Conservation (phyloP, 2,113 vertebrate species). For the Ptyas mucosa region DNA sequence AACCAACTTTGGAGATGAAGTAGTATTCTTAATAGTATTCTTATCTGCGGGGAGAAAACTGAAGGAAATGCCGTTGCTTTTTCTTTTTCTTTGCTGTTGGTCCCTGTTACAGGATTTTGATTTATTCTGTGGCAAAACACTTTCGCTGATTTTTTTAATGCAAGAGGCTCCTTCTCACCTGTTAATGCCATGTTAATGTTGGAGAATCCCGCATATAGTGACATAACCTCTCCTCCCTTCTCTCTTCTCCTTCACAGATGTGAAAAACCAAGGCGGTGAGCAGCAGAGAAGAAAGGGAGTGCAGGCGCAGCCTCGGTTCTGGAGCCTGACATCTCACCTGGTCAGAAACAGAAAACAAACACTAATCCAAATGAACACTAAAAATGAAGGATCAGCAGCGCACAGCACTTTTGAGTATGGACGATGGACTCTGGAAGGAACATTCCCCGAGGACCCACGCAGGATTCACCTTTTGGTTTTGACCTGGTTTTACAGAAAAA, state of each 20-base stretch:
- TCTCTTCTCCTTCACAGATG: slow-evolving; percentile 75
- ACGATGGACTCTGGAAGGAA: slow-evolving; percentile 82
- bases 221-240: slow-evolving; percentile 43
- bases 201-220: slow-evolving; percentile 12
- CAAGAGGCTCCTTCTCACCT: not conserved
- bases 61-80: not conserved
- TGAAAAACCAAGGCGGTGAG: slow-evolving; percentile 97
- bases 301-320: slow-evolving; percentile 72
- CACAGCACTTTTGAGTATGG: slow-evolving; percentile 95
- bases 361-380: slow-evolving; percentile 76
- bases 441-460: slow-evolving; percentile 84
- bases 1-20: not conserved
- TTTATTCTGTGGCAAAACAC: not conserved
- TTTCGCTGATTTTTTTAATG: not conserved
- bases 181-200: slow-evolving; percentile 41
- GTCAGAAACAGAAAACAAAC: slow-evolving; percentile 57
- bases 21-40: slow-evolving; percentile 1
- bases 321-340: slow-evolving; percentile 74
- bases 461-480: slow-evolving; percentile 73
- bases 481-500: slow-evolving; percentile 71
- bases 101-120: slow-evolving; percentile 15
- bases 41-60: slow-evolving; percentile 23
- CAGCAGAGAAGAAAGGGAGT: slow-evolving; percentile 61
- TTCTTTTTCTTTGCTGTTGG: not conserved
- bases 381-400: slow-evolving; percentile 90